Conservation (phyloP, 2,113 vertebrate genomes). For the Melanocharis versteri region DNA sequence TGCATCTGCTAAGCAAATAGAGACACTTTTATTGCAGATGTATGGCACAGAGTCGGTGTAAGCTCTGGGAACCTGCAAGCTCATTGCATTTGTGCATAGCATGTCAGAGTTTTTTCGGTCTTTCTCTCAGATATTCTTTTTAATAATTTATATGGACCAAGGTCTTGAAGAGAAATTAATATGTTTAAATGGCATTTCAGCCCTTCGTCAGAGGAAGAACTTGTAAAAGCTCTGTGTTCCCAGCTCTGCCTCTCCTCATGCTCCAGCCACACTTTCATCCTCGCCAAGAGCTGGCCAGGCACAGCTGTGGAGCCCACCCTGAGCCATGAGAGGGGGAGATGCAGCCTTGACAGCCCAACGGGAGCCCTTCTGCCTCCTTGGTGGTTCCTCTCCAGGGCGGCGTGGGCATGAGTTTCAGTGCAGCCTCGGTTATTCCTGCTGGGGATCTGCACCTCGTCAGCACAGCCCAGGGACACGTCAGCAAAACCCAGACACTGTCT, state of each 20-base stretch:
- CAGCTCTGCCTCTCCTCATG: background rate
- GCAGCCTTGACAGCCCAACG: rapidly evolving
- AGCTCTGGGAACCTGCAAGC: background rate
- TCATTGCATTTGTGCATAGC: background rate
- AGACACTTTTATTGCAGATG: background rate
- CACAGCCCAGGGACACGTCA: background rate
- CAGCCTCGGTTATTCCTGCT: background rate
- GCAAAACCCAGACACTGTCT: background rate
- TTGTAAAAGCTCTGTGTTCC: background rate
- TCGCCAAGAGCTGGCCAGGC: background rate
- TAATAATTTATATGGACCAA: background rate
- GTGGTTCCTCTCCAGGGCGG: background rate
- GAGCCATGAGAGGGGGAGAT: rapidly evolving
- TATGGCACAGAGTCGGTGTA: background rate
- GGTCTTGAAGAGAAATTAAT: background rate
- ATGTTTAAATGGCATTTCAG: background rate
- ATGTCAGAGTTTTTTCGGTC: background rate
- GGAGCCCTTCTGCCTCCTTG: background rate
- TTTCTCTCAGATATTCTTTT: background rate
- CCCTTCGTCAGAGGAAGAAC: background rate
- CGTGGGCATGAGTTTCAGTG: background rate
- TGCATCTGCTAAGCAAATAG: conserved; percentile 5
- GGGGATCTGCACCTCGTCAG: background rate
- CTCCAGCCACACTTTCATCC: background rate
- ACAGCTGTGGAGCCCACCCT: background rate